Evolutionary conservation across 2,888 invertebrate genomes (phyloP).

Genomic region (Dicyrtoma fusca): DNA sequence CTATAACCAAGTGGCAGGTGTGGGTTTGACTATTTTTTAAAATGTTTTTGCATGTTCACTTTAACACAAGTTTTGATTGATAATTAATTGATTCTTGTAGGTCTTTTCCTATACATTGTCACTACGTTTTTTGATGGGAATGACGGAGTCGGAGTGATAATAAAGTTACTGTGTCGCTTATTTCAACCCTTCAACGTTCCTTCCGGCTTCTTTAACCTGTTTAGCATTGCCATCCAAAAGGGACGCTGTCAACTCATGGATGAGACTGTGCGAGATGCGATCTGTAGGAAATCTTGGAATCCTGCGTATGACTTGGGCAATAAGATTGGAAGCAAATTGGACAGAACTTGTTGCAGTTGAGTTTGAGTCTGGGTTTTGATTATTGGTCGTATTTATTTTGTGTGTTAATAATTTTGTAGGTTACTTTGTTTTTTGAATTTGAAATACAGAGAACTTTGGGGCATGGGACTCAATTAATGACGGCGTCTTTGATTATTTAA

Average conservation of each 20-base stretch:
- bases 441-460: no score
- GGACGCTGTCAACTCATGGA: conserved; percentile 19
- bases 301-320: not conserved
- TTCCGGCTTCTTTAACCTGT: conserved; percentile 18
- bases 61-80: not conserved
- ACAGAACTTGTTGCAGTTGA: conserved; percentile 15
- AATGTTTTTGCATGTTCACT: no score
- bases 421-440: no score
- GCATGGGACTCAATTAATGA: no score
- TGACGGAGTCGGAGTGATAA: not conserved
- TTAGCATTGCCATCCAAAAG: conserved; percentile 6
- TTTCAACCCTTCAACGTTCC: conserved; percentile 25
- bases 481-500: not conserved
- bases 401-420: no score
- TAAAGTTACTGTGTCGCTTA: not conserved
- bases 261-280: not conserved
- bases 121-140: not conserved
- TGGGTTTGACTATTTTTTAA: not conserved
- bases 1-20: conserved; percentile 21
- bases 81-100: not conserved
- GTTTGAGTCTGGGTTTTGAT: not conserved
- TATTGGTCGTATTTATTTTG: no score
- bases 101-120: conserved; percentile 1
- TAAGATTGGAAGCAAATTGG: not conserved
- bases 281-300: not conserved